phyloP scores from a whole-genome alignment of 1,140 invertebrate species.

The Telenomus remus region DNA sequence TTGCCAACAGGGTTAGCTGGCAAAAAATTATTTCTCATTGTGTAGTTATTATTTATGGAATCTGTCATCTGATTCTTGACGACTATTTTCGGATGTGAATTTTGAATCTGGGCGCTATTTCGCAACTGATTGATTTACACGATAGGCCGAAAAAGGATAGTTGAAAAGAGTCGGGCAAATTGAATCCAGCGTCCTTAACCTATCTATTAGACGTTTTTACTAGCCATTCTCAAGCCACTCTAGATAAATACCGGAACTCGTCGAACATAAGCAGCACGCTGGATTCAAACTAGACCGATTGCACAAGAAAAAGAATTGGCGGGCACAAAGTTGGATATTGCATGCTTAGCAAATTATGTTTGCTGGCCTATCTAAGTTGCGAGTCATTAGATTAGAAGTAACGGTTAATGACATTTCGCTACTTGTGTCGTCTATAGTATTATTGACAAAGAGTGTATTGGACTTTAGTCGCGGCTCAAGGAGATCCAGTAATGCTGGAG shows the following conservation, averaged over 20 bases:
- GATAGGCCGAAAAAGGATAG: too few species aligned
- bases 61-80: too few species aligned
- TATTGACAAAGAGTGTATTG: conserved; percentile 51
- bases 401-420: conserved; percentile 33
- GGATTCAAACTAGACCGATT: not conserved
- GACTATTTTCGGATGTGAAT: too few species aligned
- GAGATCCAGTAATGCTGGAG: conserved; percentile 66
- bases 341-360: not conserved
- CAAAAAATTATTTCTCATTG: too few species aligned
- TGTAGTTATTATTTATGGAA: too few species aligned
- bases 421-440: conserved; percentile 27
- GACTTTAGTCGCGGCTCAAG: conserved; percentile 68
- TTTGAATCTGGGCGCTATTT: too few species aligned
- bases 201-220: conserved; percentile 13
- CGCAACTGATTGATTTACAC: too few species aligned
- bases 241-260: too few species aligned
- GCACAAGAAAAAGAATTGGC: not conserved
- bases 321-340: not conserved
- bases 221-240: not conserved
- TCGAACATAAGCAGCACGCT: too few species aligned
- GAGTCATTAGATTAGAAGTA: conserved; percentile 24
- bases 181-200: conserved; percentile 20
- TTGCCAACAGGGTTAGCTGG: too few species aligned
- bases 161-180: not conserved
- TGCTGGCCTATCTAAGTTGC: not conserved